Evolutionary conservation across 2,888 invertebrate species (phyloP).

Genomic region (Hipparchia semele): DNA sequence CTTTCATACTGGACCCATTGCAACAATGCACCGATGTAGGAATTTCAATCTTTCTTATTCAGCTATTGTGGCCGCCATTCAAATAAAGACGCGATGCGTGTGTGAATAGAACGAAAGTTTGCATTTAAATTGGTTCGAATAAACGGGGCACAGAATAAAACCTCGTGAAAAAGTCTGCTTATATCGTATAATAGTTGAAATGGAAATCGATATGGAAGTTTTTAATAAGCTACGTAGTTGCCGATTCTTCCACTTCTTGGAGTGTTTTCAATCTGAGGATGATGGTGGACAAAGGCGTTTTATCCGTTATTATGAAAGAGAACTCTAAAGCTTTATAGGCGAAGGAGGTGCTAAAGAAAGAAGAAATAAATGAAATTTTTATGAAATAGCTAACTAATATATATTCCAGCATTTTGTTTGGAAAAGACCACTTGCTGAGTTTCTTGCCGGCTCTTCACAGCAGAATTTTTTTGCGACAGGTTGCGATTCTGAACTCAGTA

Average conservation of each 20-base stretch:
- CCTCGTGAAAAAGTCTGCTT: background rate
- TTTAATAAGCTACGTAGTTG: background rate
- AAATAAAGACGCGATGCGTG: slow-evolving; percentile 22
- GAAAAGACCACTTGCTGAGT: too few relatives aligned
- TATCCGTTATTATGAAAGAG: too few relatives aligned
- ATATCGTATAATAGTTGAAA: slow-evolving; percentile 1
- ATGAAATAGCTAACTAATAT: too few relatives aligned
- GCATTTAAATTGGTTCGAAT: slow-evolving; percentile 25
- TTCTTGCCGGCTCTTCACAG: too few relatives aligned
- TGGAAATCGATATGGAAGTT: slow-evolving; percentile 8
- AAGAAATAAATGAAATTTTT: too few relatives aligned
- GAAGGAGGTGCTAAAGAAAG: too few relatives aligned
- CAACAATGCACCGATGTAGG: slow-evolving; percentile 38
- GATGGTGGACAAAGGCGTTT: background rate
- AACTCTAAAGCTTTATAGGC: too few relatives aligned
- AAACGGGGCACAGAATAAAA: slow-evolving; percentile 1
- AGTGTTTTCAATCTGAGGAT: background rate
- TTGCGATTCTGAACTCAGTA: too few relatives aligned
- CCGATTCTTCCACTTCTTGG: background rate
- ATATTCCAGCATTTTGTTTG: too few relatives aligned
- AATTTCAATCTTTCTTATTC: slow-evolving; percentile 39
- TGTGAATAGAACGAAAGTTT: slow-evolving; percentile 22
- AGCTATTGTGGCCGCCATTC: slow-evolving; percentile 37
- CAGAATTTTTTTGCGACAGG: too few relatives aligned
- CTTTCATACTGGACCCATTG: slow-evolving; percentile 18